Base-by-base conservation (phyloP, 2,113 vertebrate genomes). In the Planiliza haematocheilus region DNA sequence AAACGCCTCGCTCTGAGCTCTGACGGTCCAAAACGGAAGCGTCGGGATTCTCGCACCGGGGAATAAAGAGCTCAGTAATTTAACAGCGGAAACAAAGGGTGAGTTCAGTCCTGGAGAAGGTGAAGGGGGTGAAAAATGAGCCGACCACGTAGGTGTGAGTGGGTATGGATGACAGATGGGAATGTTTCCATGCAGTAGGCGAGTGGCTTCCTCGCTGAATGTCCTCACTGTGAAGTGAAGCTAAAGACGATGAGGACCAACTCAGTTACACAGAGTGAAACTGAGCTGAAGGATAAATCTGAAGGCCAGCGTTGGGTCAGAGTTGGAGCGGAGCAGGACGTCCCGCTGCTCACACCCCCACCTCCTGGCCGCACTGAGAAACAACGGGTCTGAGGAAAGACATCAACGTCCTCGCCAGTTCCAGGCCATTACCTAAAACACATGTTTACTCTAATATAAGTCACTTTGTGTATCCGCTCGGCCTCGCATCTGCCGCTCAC, bases 321-420 rank as follows among this genome's bases (percentile, higher is more conserved):
- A 79, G 75, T 61, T 77, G 62, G 55, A 68, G n/a, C 24, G 62
- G 55, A 68, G n/a, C 24, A 51, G 10, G 36, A 57, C 1, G 3
- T 52, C 50, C 12, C n/a, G 9, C 50, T 70, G 52, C 13, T 50
- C 63, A 82, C 71, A 86, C 36, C 88, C 3, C 93, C 93, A 86
- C 87, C 94, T 93, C 82, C 79, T 92, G 94, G 89, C 8, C 18
- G 37, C 11, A 3, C 2, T 7, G 8, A 39, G 49, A 75, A n/a
- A 77, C 42, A 41, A 18, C 82, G 62, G 17, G n/a, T n/a, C 18
- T 18, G 43, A 52, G 24, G 24, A 60, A 21, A 34, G 50, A 67
- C n/a, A 46, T 55, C 2, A 48, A 51, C 39, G 34, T 55, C 50
- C 50, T 39, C 13, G 16, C 58, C 63, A 42, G 81, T 57, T 80